Evolutionary conservation across 2,888 invertebrate genomes (phyloP), one percentile per base, ranked within the genome.

Genomic region (Amiota mariae): DNA sequence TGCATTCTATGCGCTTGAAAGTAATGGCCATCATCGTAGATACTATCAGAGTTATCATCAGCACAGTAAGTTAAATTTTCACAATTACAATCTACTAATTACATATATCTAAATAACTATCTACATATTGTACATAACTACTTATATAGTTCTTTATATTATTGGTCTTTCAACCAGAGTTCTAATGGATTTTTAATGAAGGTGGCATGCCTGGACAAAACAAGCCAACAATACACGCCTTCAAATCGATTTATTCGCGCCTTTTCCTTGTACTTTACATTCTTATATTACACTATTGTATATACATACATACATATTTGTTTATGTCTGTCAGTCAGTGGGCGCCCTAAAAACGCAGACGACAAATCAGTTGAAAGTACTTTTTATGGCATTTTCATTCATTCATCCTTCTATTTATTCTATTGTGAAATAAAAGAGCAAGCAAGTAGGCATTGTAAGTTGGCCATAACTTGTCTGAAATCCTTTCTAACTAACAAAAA

Each of bases 31-130:
- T 84, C 90, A 90, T 78, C 85, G 90, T 79, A 84, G 90, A 82
- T 90, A 90, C 81, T 90, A 90, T 86, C 89, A 90, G 80, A 89
- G 90, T 81, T 90, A 90, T 85, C 90, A 90, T 83, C 88, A 88
- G 80, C 88, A 88, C 87, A 87, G 90, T 90, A 82, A 89, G 90
- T 89, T 72, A 54, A 66, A 47, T 46, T n/a, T n/a, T 4, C 18
- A 51, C 10, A 11, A 46, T 8, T 4, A 20, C 54, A 72, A 47
- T 51, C 0, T 63, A 49, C 61, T 47, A 51, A 36, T 56, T 15
- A 18, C 36, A 51, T 73, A 11, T 73, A 24, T 66, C 61, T 61
- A 68, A 61, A 48, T 15, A 68, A 18, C 61, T 64, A 10, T 63
- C 1, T 46, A 46, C 9, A 18, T 15, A 59, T n/a, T n/a, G n/a